Base-by-base conservation (phyloP, 2,888 invertebrate species). In the Kryphioiulus occultus region DNA sequence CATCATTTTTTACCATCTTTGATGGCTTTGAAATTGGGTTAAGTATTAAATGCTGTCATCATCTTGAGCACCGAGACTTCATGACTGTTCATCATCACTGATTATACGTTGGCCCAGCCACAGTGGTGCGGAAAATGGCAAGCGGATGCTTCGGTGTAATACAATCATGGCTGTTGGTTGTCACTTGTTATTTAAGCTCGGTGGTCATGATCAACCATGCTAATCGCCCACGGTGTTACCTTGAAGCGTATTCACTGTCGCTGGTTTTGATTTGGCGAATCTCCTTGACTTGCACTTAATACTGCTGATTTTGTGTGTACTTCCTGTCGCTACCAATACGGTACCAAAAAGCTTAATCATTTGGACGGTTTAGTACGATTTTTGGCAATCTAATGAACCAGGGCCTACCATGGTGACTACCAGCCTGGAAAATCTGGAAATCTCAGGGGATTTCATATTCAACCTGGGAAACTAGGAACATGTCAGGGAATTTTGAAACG, bases 131-230 rank as follows among this genome's bases (percentile, higher is more conserved):
- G 68, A 26, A 68, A 68, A 68, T 68, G 47, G 68, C 26, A 12
- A 68, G 68, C 68, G 68, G 68, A 68, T 68, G 68, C 68, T 26
- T 68, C 68, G 26, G 68, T 68, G 68, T 68, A 68, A 22, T 68
- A 22, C 22, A 10, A 68, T 22, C 22, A 68, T 26, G 68, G 35
- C 22, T n/a, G 59, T 68, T n/a, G 59, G 59, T 68, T 68, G 59
- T 22, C n/a, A 68, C 19, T 4, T 19, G 53, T 17, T 53, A 19
- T 19, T 19, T 53, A 53, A 53, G 53, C 53, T 19, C 19, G 19
- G 53, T 53, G 53, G 53, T 53, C 53, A 19, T 53, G 53, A 53
- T 53, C 19, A 53, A 17, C 53, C 53, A 53, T 19, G 53, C 19
- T 53, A 19, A 53, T 26, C 68, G 26, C 22, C 26, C 22, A 68